phyloP scores from a whole-genome alignment of 2,113 vertebrate species.

The Erythrocebus patas region DNA sequence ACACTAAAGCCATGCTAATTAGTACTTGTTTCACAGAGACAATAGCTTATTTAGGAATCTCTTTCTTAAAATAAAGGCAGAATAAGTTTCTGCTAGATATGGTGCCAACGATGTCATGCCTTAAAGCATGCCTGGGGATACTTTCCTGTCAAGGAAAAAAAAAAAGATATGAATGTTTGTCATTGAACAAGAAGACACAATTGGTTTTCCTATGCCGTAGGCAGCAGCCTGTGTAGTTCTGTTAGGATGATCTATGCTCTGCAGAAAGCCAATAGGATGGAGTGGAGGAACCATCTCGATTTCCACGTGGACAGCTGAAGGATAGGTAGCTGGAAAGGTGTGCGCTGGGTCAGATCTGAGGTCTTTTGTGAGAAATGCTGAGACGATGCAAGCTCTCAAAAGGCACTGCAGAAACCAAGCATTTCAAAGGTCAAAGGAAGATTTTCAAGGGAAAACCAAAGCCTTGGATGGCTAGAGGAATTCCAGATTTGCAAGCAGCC shows the following conservation, averaged over 20 bases:
- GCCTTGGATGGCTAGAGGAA: background rate
- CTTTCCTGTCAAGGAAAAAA: background rate
- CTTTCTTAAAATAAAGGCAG: background rate
- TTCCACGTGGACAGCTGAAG: background rate
- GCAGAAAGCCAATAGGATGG: background rate
- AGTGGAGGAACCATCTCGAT: background rate
- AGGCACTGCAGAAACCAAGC: background rate
- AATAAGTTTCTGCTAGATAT: background rate
- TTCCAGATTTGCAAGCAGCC: background rate
- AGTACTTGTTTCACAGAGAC: constrained; percentile 3
- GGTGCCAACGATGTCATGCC: background rate
- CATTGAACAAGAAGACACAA: background rate
- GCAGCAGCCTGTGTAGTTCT: background rate
- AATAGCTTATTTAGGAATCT: constrained; percentile 10
- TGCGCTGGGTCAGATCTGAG: background rate
- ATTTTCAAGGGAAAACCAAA: background rate
- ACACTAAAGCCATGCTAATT: background rate
- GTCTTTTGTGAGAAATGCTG: too few species aligned
- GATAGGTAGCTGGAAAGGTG: background rate
- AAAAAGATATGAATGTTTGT: background rate
- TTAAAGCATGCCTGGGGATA: background rate
- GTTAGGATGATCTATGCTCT: background rate
- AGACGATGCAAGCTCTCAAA: background rate
- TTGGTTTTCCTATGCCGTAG: background rate
- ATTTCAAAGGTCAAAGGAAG: background rate